Evolutionary conservation across 2,888 invertebrate species (phyloP), one percentile per base, ranked within the genome.

Genomic region (Saturnia pavonia): DNA sequence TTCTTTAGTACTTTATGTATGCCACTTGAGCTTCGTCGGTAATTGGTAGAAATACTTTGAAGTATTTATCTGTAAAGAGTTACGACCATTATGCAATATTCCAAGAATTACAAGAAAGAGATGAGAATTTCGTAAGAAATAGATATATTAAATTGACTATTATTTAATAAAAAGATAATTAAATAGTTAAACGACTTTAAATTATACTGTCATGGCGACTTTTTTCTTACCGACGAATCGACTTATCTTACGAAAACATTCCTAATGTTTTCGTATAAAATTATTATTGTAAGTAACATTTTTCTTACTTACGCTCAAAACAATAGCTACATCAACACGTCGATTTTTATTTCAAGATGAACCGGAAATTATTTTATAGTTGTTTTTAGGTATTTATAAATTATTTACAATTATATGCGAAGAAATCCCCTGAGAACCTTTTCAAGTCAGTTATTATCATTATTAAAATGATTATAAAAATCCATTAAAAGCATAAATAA

Each of bases 91-190:
- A 60, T 60, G 12, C 27, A 25, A 27, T 27, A 60, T 27, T 22
- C 54, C 22, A 54, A 54, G 54, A 22, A 22, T 54, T 54, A 22
- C 19, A 22, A 9, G n/a, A 51, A n/a, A n/a, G 7, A 51, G 51
- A n/a, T 6, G 11, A 54, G 9, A n/a, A n/a, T 54, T n/a, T 27
- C 9, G 25, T 4, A 60, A 27, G 25, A 27, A 25, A 27, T 25
- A 27, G 22, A 9, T 4, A 54, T 7, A 77, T 78, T 75, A 82
- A 80, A 79, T 77, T n/a, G n/a, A n/a, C n/a, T n/a, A n/a, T n/a
- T n/a, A n/a, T n/a, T n/a, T n/a, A n/a, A n/a, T n/a, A 77, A 74
- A 34, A 34, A 34, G 34, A 6, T 34, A 4, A 4, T 4, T 4
- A 34, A 34, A 34, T 34, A 6, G 6, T 34, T 4, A 34, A 34